phyloP scores from a whole-genome alignment of 2,797 vertebrate species.

The Enteromius thamalakanensis region DNA sequence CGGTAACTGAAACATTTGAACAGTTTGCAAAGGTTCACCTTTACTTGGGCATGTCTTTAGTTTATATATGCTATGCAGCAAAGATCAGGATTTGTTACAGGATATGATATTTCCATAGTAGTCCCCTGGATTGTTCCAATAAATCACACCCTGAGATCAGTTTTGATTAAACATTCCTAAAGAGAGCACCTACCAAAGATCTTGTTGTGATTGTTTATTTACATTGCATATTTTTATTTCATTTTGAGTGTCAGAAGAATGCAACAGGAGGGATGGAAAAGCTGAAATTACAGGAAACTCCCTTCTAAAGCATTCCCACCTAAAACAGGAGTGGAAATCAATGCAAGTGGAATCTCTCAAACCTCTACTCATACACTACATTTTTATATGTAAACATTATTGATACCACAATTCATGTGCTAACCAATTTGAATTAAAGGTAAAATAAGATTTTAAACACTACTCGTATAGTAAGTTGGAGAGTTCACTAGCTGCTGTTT shows the following conservation, averaged over 20 bases:
- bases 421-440: neutral
- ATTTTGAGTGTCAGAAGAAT: neutral
- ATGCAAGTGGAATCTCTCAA: constrained; percentile 2
- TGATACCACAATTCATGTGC: neutral
- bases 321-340: neutral
- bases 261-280: neutral
- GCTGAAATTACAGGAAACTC: neutral
- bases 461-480: neutral
- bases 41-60: neutral
- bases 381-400: neutral
- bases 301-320: neutral
- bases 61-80: constrained; percentile 1
- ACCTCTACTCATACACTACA: neutral
- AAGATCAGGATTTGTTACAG: neutral
- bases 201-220: neutral
- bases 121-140: neutral
- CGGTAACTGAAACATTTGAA: neutral
- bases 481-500: neutral
- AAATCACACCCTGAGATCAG: neutral
- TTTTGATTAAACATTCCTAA: constrained; percentile 22
- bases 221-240: neutral
- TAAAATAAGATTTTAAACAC: neutral
- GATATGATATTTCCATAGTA: neutral
- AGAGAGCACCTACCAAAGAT: neutral
- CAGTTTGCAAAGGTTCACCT: neutral